Conservation (phyloP, 1,140 invertebrate genomes). For the Aphaenogaster floridana region DNA sequence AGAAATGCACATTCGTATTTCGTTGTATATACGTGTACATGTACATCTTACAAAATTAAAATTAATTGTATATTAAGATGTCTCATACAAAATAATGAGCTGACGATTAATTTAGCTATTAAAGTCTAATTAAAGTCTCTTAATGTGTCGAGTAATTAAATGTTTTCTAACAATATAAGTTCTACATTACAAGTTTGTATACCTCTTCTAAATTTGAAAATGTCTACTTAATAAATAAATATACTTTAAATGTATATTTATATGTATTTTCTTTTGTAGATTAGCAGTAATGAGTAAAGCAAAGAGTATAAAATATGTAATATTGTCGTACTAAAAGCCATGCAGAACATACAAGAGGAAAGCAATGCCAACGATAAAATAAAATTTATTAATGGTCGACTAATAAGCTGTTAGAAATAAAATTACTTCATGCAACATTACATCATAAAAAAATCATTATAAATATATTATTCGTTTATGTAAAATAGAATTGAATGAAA, state of each 20-base stretch:
- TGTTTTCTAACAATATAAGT: slow-evolving; percentile 6
- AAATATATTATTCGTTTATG: background rate
- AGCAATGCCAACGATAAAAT: background rate
- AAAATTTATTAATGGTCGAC: background rate
- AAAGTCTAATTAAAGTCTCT: background rate
- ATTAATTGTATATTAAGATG: slow-evolving; percentile 22
- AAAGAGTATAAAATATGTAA: background rate
- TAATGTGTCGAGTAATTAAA: background rate
- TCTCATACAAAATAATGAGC: background rate
- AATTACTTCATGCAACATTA: slow-evolving; percentile 19
- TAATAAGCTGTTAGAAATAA: slow-evolving; percentile 24
- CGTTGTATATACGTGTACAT: background rate
- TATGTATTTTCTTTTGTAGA: background rate
- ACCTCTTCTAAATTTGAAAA: background rate
- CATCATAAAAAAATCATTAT: slow-evolving; percentile 15
- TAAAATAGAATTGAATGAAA: background rate
- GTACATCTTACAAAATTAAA: background rate
- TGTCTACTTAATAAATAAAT: slow-evolving; percentile 2
- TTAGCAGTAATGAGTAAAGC: background rate
- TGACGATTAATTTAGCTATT: background rate
- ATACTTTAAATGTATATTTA: slow-evolving; percentile 5
- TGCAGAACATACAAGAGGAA: slow-evolving; percentile 15
- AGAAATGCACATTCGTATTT: background rate
- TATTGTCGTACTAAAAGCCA: slow-evolving; percentile 36
- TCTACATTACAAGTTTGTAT: background rate